Base-by-base conservation (phyloP, 2,888 invertebrate species). In the Polydrusus pterygomalis region DNA sequence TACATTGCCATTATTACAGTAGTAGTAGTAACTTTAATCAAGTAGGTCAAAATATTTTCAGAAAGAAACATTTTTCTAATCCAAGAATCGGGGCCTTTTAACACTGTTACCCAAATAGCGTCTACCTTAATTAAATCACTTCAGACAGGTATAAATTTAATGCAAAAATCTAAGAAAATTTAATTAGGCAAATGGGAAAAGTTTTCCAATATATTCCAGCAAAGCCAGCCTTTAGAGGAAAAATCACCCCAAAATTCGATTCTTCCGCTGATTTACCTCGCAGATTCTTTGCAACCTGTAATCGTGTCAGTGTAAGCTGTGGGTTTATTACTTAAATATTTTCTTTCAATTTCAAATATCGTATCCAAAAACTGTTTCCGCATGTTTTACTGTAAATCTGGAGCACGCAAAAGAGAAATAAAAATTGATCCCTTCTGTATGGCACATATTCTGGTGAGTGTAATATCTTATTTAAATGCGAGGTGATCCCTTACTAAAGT, bases 181-280 rank as follows among this genome's bases (percentile, higher is more conserved):
- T 51, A 68, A 68, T 68, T 51, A 68, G 30, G 40, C 17, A 49
- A 56, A 56, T 68, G 56, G 25, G 38, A 54, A 56, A 68, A 68
- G 38, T 68, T 68, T 68, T 68, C 18, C 68, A 68, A 68, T 68
- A 54, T 68, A 17, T 51, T 40, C 17, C 11, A 34, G 30, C 11
- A 54, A 11, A n/a, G 25, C n/a, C 7, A 13, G n/a, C 7, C 25
- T n/a, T 54, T 25, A n/a, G n/a, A 25, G 25, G 25, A 25, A 30
- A 30, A 30, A 54, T 13, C 25, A 25, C 25, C 54, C 25, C 25
- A 30, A 30, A 54, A 25, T 30, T 54, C n/a, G 30, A 54, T 30
- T 54, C 13, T 54, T 25, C 54, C n/a, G 30, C 54, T 20, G 51
- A 20, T 51, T 51, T 51, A 49, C 20, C 18, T 51, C 20, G 51